Evolutionary conservation across 2,113 vertebrate species (phyloP), one percentile per base, ranked within the genome.

Genomic region (Alligator sinensis): DNA sequence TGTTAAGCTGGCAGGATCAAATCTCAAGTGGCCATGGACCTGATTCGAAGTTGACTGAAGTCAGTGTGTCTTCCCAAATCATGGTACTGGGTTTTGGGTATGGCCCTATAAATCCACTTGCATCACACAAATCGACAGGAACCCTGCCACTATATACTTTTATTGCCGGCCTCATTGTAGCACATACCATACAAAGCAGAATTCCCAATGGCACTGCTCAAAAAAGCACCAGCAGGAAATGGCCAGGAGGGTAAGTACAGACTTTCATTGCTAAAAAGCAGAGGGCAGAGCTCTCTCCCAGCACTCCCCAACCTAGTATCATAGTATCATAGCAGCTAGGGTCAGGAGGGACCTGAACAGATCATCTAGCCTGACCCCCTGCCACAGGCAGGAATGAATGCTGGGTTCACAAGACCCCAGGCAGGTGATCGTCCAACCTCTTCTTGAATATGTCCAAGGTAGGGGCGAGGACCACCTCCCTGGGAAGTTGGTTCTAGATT

Each of bases 41-140:
- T 74, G 70, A 30, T 74, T 25, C 70, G 24, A 47, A 4, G 25
- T 0, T 3, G 1, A 1, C 8, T 54, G 82, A 68, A 87, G 84
- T 70, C 19, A n/a, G n/a, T 0, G 0, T 38, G 16, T 63, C 75
- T 2, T 13, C 24, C 0, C 9, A 0, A 0, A 47, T 16, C 47
- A 76, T 78, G 19, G 68, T 27, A 59, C 82, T 11, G 25, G 79
- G 70, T 14, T 34, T 74, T 38, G 70, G 3, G 47, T 47, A 19
- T 14, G 21, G 21, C 70, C 30, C 34, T 74, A 13, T 21, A 47
- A 22, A 47, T 14, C 70, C 22, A 1, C 12, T 74, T 74, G 21
- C 21, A 47, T 34, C 34, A 72, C 24, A 24, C 70, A 74, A 38
- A 18, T 38, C 70, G 47, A 47, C 24, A 22, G 70, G 19, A 47